Evolutionary conservation across 2,113 vertebrate species (phyloP).

Genomic region (Odontesthes bonariensis): DNA sequence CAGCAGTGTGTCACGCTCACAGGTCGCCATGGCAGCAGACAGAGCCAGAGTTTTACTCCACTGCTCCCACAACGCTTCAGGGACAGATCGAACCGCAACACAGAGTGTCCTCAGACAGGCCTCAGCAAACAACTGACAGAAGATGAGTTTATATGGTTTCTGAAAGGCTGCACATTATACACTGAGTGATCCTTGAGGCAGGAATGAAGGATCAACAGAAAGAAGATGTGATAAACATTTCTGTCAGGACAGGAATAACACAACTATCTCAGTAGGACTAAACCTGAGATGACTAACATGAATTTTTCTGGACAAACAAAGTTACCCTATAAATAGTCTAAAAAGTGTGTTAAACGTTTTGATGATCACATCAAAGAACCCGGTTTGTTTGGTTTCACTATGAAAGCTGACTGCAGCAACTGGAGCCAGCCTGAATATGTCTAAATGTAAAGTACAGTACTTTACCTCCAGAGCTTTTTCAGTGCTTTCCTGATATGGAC

Average conservation of each 20-base stretch:
- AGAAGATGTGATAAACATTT: conserved; percentile 19
- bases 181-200: conserved; percentile 9
- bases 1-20: conserved; percentile 72
- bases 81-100: conserved; percentile 88
- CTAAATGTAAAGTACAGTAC: background rate
- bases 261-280: background rate
- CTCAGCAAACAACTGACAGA: conserved; percentile 81
- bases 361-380: too few species aligned
- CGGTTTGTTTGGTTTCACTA: too few species aligned
- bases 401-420: too few species aligned
- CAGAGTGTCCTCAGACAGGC: conserved; percentile 91
- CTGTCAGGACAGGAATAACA: background rate
- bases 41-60: conserved; percentile 83
- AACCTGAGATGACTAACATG: too few species aligned
- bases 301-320: too few species aligned
- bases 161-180: conserved; percentile 36
- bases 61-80: conserved; percentile 73
- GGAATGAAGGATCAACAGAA: conserved; percentile 4
- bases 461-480: conserved; percentile 84
- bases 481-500: conserved; percentile 66
- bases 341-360: too few species aligned
- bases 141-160: conserved; percentile 42
- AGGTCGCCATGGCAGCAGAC: conserved; percentile 77
- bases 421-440: too few species aligned
- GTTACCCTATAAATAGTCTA: too few species aligned